Conservation (phyloP, 2,113 vertebrate species). For the Anoplopoma fimbria region DNA sequence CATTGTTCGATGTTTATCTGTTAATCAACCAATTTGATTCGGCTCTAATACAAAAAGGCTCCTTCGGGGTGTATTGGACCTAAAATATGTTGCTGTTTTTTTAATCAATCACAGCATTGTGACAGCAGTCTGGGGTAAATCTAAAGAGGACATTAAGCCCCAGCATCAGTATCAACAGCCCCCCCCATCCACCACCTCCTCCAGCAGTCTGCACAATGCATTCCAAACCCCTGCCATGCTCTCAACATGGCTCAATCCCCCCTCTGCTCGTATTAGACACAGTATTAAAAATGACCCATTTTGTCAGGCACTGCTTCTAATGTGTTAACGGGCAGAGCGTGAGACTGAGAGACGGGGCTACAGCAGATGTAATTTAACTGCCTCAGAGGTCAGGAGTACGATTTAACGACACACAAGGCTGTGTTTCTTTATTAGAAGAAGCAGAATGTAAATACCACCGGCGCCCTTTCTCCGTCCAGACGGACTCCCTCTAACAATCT, state of each 20-base stretch:
- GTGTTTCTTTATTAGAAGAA: constrained; percentile 49
- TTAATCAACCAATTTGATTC: background rate
- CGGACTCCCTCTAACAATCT: constrained; percentile 23
- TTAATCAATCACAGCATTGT: background rate
- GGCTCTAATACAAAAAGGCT: background rate
- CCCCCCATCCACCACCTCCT: constrained; percentile 7
- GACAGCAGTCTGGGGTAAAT: constrained; percentile 24
- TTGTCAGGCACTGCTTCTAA: constrained; percentile 41
- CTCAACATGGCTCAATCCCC: constrained; percentile 66
- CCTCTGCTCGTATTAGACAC: constrained; percentile 56
- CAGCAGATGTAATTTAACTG: constrained; percentile 49
- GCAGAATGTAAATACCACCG: constrained; percentile 51
- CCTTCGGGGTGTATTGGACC: background rate
- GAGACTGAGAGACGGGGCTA: constrained; percentile 21
- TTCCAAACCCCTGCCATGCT: constrained; percentile 51
- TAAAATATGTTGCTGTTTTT: constrained; percentile 3
- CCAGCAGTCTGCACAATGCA: constrained; percentile 42
- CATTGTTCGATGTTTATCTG: background rate
- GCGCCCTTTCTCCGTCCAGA: constrained; percentile 47
- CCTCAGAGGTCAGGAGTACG: constrained; percentile 3
- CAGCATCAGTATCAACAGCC: constrained; percentile 40
- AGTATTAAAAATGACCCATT: constrained; percentile 79
- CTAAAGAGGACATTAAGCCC: constrained; percentile 46
- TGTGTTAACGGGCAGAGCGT: constrained; percentile 29
- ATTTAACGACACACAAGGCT: constrained; percentile 23